Percentiles rank a stretch among this genome's conserved stretches.
Conservation (phyloP, 1,140 invertebrate species). For the Eupristina koningsbergeri region DNA sequence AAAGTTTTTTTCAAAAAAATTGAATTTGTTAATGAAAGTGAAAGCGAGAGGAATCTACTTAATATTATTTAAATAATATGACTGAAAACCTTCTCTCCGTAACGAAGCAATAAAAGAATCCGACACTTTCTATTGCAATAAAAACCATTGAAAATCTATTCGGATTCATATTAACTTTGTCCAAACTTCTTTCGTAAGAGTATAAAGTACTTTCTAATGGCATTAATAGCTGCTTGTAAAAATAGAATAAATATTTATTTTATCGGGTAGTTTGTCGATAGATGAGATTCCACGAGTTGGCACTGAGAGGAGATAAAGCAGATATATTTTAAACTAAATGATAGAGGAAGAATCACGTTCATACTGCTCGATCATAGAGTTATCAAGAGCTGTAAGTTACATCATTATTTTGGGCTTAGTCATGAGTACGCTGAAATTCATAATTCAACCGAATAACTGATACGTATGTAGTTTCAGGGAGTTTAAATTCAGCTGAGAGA, state of each 20-base stretch:
- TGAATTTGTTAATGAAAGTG: too few relatives aligned
- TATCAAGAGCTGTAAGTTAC: too few relatives aligned
- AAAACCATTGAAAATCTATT: too few relatives aligned
- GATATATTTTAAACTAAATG: neutral
- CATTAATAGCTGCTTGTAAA: neutral
- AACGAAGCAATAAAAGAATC: too few relatives aligned
- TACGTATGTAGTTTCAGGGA: neutral
- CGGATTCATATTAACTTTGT: neutral
- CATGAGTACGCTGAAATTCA: neutral
- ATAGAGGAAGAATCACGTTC: neutral
- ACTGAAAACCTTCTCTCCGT: too few relatives aligned
- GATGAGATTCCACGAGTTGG: neutral
- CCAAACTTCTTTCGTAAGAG: neutral
- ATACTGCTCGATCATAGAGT: too few relatives aligned
- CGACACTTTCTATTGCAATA: too few relatives aligned
- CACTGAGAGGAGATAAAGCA: neutral
- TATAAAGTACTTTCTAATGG: neutral
- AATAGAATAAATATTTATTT: neutral
- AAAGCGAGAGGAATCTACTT: too few relatives aligned
- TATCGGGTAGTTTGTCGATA: too few relatives aligned
- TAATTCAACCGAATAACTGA: neutral
- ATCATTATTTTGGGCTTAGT: slow-evolving; percentile 1
- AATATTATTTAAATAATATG: too few relatives aligned
- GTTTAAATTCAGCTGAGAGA: too few relatives aligned
- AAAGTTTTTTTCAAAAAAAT: too few relatives aligned